Conservation (phyloP, 1,140 invertebrate species). For the Bemisia tabaci region DNA sequence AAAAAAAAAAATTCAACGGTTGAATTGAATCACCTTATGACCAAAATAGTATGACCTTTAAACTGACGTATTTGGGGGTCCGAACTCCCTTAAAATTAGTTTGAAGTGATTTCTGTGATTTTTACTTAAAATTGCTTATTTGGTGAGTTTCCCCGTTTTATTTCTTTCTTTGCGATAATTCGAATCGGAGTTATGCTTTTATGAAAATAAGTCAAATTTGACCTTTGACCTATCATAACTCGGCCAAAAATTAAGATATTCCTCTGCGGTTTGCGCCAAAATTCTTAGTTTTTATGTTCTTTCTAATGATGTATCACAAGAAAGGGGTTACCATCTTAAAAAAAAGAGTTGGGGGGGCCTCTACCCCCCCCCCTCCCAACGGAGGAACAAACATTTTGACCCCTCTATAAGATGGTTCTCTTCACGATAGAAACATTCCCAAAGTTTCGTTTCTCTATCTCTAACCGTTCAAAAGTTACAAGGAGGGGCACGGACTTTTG, state of each 20-base stretch:
- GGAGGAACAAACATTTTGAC: background rate
- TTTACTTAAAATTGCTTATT: too few relatives aligned
- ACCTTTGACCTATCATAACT: background rate
- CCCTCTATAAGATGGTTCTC: background rate
- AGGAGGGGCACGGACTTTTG: background rate
- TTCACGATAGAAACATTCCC: background rate
- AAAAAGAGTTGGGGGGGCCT: background rate
- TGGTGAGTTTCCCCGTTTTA: too few relatives aligned
- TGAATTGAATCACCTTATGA: too few relatives aligned
- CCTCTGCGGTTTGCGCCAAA: background rate
- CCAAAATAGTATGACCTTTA: too few relatives aligned
- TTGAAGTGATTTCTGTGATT: too few relatives aligned
- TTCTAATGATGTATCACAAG: background rate
- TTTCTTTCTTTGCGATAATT: too few relatives aligned
- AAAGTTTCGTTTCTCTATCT: background rate
- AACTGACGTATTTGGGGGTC: too few relatives aligned
- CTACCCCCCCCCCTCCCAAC: background rate
- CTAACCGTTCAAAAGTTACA: background rate
- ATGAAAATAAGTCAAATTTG: background rate
- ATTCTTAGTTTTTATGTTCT: background rate
- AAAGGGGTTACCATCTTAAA: background rate
- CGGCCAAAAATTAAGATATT: background rate
- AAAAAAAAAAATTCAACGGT: too few relatives aligned
- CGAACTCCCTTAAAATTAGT: too few relatives aligned
- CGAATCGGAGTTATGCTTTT: background rate